A percentile compares a stretch with the other conserved stretches of the same genome.
These are phyloP conservation scores for Melanotaenia maccullochi DNA, from an alignment of 2,797 vertebrate genomes.

Conservation along the genomic window DNA sequence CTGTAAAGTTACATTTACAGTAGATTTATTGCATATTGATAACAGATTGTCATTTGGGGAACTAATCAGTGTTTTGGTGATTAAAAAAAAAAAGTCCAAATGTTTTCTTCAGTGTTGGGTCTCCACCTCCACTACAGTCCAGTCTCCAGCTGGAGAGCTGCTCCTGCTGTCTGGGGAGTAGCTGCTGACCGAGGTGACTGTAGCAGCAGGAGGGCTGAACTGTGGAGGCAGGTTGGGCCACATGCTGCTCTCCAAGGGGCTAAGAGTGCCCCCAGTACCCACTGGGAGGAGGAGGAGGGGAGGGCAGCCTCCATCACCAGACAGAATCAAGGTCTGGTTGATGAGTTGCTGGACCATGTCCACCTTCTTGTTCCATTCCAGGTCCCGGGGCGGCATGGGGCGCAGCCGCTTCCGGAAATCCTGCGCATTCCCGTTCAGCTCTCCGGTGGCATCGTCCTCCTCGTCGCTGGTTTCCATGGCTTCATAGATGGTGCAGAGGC, in stretches of 20 bases:
- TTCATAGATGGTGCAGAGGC: constrained; percentile 93
- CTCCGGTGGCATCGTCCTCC: constrained; percentile 70
- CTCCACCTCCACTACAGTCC: constrained; percentile 93
- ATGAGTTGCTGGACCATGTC: constrained; percentile 91
- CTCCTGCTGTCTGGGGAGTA: constrained; percentile 87
- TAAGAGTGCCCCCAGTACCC: constrained; percentile 77
- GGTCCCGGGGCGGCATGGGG: constrained; percentile 63
- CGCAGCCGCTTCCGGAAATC: constrained; percentile 49
- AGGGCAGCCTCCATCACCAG: constrained; percentile 72
- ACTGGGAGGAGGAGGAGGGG: constrained; percentile 81
- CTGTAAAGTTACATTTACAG: not conserved
- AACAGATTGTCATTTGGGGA: not conserved
- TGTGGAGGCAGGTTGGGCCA: constrained; percentile 89
- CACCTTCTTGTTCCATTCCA: constrained; percentile 82
- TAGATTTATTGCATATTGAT: no score
- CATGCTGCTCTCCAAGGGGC: constrained; percentile 86
- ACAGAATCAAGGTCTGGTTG: constrained; percentile 87
- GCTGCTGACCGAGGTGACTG: constrained; percentile 90
- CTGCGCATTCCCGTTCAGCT: constrained; percentile 44
- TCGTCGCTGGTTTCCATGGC: constrained; percentile 86
- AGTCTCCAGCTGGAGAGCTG: constrained; percentile 86
- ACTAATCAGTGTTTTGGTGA: not conserved
- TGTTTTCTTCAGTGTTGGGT: constrained; percentile 85
- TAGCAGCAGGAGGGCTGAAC: constrained; percentile 84
- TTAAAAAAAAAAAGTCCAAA: no score